Base-by-base conservation (phyloP, 2,888 invertebrate species). In the Hofmannophila pseudospretella region DNA sequence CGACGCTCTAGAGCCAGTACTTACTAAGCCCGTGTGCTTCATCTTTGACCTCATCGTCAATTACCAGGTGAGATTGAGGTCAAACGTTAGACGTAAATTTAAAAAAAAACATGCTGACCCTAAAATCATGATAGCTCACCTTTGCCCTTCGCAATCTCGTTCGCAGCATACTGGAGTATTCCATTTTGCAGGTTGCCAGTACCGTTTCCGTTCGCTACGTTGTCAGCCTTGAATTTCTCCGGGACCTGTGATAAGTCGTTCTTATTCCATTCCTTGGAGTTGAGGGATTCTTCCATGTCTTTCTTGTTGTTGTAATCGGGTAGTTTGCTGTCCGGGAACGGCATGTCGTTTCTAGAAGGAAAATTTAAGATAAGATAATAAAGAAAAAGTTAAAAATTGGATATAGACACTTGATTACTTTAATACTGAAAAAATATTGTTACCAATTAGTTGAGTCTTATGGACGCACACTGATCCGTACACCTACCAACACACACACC, bases 131-230 rank as follows among this genome's bases (percentile, higher is more conserved):
- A 7, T 11, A 16, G 7, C 26, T 67, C 54, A 88, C 84, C 72
- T 60, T 73, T 71, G 47, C 89, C 89, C 72, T 91, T 91, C 37
- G 89, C 81, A 47, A 93, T 89, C 58, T 93, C 92, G 51, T 88
- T 90, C 10, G 90, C 89, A 28, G 90, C 89, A 54, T 80, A 89
- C 47, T 90, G 88, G 40, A 89, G 54, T 4, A 88, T 70, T 2
- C 88, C 80, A 46, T 88, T 89, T 46, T 85, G 81, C 4, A 82
- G 41, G 47, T 81, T 79, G 10, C 72, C 63, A 20, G 70, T 56
- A 0, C 80, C 80, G 32, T 81, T 85, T 19, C 77, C 88, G 51
- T 85, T 86, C 22, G 65, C 42, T 1, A 44, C 45, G 27, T 45
- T 49, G 14, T 79, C 55, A 5, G 40, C 68, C 11, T 47, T 52